Conservation (phyloP, 2,888 invertebrate species). For the Idaea biselata region DNA sequence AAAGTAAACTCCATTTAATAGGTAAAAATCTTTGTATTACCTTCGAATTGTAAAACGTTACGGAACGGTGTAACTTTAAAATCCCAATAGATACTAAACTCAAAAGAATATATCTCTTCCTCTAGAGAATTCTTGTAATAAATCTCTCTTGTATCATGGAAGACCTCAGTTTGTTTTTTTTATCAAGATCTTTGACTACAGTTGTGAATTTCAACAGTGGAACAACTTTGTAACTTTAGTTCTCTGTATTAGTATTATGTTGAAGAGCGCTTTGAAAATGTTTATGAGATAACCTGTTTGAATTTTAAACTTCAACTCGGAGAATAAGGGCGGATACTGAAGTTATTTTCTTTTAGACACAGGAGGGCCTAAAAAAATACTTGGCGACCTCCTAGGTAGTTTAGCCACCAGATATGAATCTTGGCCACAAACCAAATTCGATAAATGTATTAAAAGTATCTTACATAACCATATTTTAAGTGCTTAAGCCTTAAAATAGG, state of each 20-base stretch:
- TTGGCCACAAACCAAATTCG: too few relatives aligned
- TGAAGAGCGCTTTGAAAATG: neutral
- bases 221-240: constrained; percentile 19
- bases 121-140: constrained; percentile 61
- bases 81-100: constrained; percentile 43
- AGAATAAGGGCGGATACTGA: neutral
- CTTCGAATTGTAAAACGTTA: constrained; percentile 6
- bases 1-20: too few relatives aligned
- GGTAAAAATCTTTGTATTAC: too few relatives aligned
- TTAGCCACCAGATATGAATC: too few relatives aligned
- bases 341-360: too few relatives aligned
- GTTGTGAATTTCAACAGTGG: constrained; percentile 26
- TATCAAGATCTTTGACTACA: constrained; percentile 51
- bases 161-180: constrained; percentile 58
- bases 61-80: constrained; percentile 31
- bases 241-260: constrained; percentile 19
- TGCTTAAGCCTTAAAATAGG: too few relatives aligned
- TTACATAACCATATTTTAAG: too few relatives aligned
- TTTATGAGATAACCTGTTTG: neutral
- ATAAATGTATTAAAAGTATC: too few relatives aligned
- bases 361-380: too few relatives aligned
- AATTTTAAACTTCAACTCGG: neutral
- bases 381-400: too few relatives aligned
- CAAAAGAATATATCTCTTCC: constrained; percentile 60
- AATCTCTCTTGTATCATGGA: constrained; percentile 61